Evolutionary conservation across 2,888 invertebrate species (phyloP).

Genomic region (Clepsis dumicolana): DNA sequence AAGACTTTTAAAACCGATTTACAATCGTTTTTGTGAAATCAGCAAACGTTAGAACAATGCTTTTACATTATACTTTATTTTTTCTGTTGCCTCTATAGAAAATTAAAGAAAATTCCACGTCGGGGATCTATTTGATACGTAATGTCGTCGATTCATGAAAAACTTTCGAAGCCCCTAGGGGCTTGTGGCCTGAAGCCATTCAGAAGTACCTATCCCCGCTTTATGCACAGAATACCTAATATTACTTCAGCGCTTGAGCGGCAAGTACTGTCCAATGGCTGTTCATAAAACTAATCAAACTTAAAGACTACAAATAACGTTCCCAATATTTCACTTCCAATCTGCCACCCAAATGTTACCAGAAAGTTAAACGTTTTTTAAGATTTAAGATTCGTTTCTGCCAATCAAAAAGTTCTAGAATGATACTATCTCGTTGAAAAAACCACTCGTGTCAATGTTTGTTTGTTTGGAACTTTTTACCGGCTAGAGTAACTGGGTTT

Average conservation of each 20-base stretch:
- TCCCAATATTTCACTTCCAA: not conserved
- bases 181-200: not conserved
- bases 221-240: not conserved
- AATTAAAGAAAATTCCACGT: not conserved
- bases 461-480: not conserved
- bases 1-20: not conserved
- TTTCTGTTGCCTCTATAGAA: not conserved
- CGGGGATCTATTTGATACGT: not conserved
- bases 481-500: not conserved
- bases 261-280: not conserved
- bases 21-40: not conserved
- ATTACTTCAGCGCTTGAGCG: not conserved
- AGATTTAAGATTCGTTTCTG: not conserved
- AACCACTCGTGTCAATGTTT: not conserved
- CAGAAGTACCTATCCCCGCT: conserved; percentile 1
- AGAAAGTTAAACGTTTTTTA: not conserved
- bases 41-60: not conserved
- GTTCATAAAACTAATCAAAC: conserved; percentile 8
- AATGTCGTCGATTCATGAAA: not conserved
- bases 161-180: not conserved
- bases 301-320: not conserved
- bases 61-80: not conserved
- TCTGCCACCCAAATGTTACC: not conserved
- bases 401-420: not conserved
- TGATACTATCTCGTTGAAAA: not conserved